Percentiles rank a stretch among this genome's conserved stretches.
Evolutionary conservation across 2,797 vertebrate genomes (phyloP).

Genomic region (Ptychadena robeensis): DNA sequence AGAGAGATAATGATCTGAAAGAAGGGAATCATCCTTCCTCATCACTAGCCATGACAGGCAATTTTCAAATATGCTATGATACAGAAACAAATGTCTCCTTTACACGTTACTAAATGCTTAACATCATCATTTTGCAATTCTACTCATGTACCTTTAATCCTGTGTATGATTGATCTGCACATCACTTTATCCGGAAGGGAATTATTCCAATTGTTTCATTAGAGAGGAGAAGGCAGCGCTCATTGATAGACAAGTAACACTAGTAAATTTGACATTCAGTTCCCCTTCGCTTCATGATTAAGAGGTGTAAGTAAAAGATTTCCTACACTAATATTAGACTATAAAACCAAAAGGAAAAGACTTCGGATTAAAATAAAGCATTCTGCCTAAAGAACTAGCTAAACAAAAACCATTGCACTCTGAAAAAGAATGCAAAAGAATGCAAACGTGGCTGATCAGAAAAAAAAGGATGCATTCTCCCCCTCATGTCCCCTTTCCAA

Average conservation of each 20-base stretch:
- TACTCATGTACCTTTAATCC: slow-evolving; percentile 14
- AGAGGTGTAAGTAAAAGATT: slow-evolving; percentile 1
- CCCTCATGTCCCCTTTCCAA: no score
- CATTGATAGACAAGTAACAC: slow-evolving; percentile 7
- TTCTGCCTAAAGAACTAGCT: background rate
- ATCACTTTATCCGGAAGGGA: background rate
- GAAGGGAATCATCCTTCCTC: slow-evolving; percentile 17
- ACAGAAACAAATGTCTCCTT: slow-evolving; percentile 46
- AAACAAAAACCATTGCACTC: background rate
- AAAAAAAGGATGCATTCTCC: no score
- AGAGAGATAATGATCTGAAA: slow-evolving; percentile 15
- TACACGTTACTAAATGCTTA: slow-evolving; percentile 36
- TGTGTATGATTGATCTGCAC: slow-evolving; percentile 33
- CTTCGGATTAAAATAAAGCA: no score
- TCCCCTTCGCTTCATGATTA: slow-evolving; percentile 23
- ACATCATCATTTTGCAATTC: slow-evolving; percentile 25
- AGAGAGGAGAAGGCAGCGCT: slow-evolving; percentile 5
- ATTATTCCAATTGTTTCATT: slow-evolving; percentile 24
- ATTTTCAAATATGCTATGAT: slow-evolving; percentile 30
- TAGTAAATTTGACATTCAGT: slow-evolving; percentile 27
- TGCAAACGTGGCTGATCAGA: background rate
- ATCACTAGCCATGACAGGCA: slow-evolving; percentile 26
- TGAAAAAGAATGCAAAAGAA: background rate
- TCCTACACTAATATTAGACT: background rate
- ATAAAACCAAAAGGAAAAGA: background rate